A percentile compares a stretch with the other conserved stretches of the same genome.
These are phyloP conservation scores for Lobophora halterata DNA, from an alignment of 2,888 invertebrate species.

Conservation along the genomic window DNA sequence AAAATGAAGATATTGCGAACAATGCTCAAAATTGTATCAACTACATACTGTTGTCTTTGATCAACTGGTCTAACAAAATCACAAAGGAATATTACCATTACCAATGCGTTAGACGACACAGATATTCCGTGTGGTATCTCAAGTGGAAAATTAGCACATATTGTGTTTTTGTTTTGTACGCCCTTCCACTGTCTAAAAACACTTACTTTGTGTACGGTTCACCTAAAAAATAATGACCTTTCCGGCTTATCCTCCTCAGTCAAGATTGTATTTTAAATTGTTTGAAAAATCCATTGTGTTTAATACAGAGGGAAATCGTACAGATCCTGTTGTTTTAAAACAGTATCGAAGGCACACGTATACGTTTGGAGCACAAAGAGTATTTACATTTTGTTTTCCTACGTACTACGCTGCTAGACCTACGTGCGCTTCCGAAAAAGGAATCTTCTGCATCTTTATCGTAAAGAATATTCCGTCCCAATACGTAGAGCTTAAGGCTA, in stretches of 20 bases:
- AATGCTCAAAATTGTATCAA: too few species aligned
- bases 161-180: too few species aligned
- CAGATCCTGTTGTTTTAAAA: constrained; percentile 13
- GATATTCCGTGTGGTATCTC: too few species aligned
- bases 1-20: too few species aligned
- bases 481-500: too few species aligned
- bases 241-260: not conserved
- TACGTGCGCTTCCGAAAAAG: not conserved
- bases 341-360: constrained; percentile 5
- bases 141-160: too few species aligned
- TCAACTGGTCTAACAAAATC: too few species aligned
- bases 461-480: not conserved
- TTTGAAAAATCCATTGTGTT: constrained; percentile 10
- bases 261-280: constrained; percentile 12
- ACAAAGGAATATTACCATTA: too few species aligned
- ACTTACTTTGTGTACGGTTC: not conserved
- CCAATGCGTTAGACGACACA: too few species aligned
- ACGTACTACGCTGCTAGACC: too few species aligned
- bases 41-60: too few species aligned
- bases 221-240: constrained; percentile 1
- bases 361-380: constrained; percentile 8
- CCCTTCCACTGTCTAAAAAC: too few species aligned
- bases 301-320: constrained; percentile 12
- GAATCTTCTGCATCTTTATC: constrained; percentile 1
- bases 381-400: constrained; percentile 5